Evolutionary conservation across 2,888 invertebrate species (phyloP).

Genomic region (Xestia xanthographa): DNA sequence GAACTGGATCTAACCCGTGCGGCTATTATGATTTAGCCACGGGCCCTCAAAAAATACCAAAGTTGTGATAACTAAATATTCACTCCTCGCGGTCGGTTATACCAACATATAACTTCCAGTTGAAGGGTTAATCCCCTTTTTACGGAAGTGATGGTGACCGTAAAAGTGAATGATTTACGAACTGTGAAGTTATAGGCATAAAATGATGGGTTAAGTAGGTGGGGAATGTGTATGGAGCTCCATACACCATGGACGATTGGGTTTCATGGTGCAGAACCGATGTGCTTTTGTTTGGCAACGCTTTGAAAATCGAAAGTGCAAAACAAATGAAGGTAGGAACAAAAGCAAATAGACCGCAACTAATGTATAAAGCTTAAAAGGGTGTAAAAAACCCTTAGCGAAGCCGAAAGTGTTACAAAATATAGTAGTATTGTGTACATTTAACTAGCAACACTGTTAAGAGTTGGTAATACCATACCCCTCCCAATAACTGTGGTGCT

Average conservation of each 20-base stretch:
- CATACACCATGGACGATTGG: neutral
- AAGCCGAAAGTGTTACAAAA: too few relatives aligned
- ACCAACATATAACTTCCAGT: conserved; percentile 64
- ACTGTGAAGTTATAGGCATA: conserved; percentile 55
- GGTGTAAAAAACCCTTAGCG: too few relatives aligned
- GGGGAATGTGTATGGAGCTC: neutral
- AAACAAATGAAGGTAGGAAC: neutral
- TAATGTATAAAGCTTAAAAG: too few relatives aligned
- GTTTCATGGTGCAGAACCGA: neutral
- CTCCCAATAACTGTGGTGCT: too few relatives aligned
- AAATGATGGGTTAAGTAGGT: conserved; percentile 23
- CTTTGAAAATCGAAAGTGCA: neutral
- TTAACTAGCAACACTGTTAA: too few relatives aligned
- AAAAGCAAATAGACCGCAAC: neutral
- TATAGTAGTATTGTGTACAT: too few relatives aligned
- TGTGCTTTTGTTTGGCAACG: neutral
- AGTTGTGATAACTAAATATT: conserved; percentile 12
- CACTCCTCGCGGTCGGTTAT: conserved; percentile 11
- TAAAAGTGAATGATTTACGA: conserved; percentile 70
- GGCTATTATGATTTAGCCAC: neutral
- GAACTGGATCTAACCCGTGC: neutral
- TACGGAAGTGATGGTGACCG: conserved; percentile 59
- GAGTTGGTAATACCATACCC: too few relatives aligned
- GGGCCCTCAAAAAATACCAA: neutral
- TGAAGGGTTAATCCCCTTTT: conserved; percentile 56